Conservation (phyloP, 2,113 vertebrate genomes). For the Pteronura brasiliensis region DNA sequence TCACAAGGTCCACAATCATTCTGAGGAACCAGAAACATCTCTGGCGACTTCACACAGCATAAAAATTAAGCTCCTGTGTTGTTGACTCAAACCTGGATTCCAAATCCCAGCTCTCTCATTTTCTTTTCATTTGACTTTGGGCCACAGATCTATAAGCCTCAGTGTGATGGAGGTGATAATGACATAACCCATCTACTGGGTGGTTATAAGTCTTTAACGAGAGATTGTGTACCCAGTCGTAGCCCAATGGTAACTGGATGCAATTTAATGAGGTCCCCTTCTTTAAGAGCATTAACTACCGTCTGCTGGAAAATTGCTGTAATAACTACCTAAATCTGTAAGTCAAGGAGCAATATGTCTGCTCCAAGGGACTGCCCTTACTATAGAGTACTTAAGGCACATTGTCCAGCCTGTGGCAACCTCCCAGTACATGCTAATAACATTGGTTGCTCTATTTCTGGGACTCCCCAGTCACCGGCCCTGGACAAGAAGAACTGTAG, state of each 20-base stretch:
- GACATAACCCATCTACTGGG: neutral
- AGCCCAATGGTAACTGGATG: neutral
- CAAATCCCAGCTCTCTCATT: neutral
- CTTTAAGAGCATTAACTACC: neutral
- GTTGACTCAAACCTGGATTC: neutral
- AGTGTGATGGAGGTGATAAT: neutral
- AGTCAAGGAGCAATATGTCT: no score
- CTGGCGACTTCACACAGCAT: neutral
- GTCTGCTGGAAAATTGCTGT: neutral
- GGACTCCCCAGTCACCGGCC: neutral
- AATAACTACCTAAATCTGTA: neutral
- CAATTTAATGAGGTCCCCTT: neutral
- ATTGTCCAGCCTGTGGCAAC: neutral
- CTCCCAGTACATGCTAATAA: accelerated
- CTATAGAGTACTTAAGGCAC: neutral
- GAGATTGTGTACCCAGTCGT: neutral
- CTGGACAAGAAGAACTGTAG: neutral
- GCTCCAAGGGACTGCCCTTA: neutral
- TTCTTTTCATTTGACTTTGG: neutral
- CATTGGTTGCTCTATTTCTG: neutral
- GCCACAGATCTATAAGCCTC: neutral
- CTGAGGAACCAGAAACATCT: neutral
- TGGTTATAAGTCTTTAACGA: neutral
- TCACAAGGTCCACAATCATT: neutral
- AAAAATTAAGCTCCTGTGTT: neutral